A percentile compares a stretch with the other conserved stretches of the same genome.
Evolutionary conservation across 2,113 vertebrate species (phyloP).

Genomic region (Symphodus melops): DNA sequence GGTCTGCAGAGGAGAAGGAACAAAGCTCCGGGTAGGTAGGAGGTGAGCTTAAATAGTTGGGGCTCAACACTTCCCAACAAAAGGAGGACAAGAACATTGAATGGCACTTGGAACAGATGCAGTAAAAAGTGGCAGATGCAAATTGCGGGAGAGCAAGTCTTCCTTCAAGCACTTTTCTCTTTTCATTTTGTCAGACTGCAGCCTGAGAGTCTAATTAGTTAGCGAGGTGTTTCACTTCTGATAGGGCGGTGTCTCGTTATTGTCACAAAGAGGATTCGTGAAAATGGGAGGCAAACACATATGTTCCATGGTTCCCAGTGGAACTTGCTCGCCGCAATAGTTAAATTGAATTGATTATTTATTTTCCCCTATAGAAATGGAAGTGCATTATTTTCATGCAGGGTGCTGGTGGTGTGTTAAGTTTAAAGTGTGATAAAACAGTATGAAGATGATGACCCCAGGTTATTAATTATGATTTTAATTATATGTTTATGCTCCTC

Average conservation of each 20-base stretch:
- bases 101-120: conserved; percentile 87
- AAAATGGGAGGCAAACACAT: conserved; percentile 61
- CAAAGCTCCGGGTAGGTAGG: conserved; percentile 94
- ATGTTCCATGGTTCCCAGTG: conserved; percentile 70
- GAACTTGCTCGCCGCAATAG: conserved; percentile 54
- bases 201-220: conserved; percentile 82
- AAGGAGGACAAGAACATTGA: conserved; percentile 80
- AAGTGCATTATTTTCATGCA: conserved; percentile 39
- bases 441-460: conserved; percentile 45
- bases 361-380: conserved; percentile 56
- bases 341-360: conserved; percentile 61
- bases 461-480: conserved; percentile 68
- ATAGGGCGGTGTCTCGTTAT: conserved; percentile 74
- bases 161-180: conserved; percentile 79
- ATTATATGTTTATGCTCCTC: conserved; percentile 59
- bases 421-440: conserved; percentile 48
- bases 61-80: conserved; percentile 86
- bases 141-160: conserved; percentile 79
- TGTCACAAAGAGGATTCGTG: conserved; percentile 67
- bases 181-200: conserved; percentile 77
- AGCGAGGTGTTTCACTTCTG: conserved; percentile 80
- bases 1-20: conserved; percentile 93
- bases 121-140: conserved; percentile 86
- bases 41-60: conserved; percentile 99
- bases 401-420: conserved; percentile 20